Conservation (phyloP, 2,113 vertebrate species). For the Xerus inauris region DNA sequence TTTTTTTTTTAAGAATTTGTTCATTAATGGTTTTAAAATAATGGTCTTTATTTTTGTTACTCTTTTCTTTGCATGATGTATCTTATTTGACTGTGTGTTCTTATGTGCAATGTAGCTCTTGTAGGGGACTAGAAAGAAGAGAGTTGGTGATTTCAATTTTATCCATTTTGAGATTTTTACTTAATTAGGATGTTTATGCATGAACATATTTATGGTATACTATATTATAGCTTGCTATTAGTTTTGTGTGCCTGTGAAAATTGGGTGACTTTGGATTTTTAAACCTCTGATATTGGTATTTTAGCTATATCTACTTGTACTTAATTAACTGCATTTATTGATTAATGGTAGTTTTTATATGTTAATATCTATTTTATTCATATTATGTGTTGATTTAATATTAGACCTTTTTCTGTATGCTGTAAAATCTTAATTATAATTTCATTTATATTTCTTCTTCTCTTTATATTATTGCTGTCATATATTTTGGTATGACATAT, state of each 20-base stretch:
- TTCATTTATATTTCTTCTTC: background rate
- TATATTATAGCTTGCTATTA: background rate
- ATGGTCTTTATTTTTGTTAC: background rate
- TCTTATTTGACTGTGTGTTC: background rate
- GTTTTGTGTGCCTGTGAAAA: background rate
- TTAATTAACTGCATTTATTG: background rate
- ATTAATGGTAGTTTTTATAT: background rate
- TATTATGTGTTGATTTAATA: background rate
- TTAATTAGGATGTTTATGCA: background rate
- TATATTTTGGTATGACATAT: background rate
- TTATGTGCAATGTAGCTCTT: background rate
- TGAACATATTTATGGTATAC: background rate
- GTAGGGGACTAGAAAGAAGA: background rate
- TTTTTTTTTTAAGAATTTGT: background rate
- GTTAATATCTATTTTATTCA: background rate
- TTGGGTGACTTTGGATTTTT: background rate
- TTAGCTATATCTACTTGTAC: background rate
- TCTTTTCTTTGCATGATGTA: background rate
- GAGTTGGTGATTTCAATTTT: background rate
- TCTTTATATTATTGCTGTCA: background rate
- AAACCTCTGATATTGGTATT: background rate
- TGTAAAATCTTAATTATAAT: background rate
- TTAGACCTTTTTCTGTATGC: background rate
- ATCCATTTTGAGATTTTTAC: background rate
- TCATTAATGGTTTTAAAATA: background rate